Evolutionary conservation across 1,140 invertebrate species (phyloP).

Genomic region (Palaemon carinicauda): DNA sequence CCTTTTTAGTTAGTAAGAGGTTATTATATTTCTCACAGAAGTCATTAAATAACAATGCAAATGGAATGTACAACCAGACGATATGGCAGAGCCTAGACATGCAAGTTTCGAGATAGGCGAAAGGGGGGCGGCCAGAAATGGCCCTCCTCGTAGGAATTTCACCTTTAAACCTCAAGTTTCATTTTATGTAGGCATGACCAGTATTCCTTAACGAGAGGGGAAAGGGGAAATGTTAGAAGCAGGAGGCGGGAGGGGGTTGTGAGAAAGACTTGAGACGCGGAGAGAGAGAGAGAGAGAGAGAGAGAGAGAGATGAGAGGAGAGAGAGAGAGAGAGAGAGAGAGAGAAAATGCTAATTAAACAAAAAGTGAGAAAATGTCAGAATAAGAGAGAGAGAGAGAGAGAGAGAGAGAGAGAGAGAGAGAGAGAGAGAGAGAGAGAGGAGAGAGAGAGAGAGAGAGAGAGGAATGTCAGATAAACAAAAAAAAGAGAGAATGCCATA

Average conservation of each 20-base stretch:
- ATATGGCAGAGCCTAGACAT: not conserved
- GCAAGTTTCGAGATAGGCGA: no score
- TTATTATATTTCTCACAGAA: no score
- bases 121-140: no score
- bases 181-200: no score
- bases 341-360: no score
- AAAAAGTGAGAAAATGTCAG: not conserved
- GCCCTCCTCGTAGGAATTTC: no score
- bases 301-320: not conserved
- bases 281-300: not conserved
- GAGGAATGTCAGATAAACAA: not conserved
- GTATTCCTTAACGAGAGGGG: not conserved
- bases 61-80: not conserved
- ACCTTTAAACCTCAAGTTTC: no score
- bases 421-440: not conserved
- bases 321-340: not conserved
- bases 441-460: not conserved
- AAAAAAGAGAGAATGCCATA: no score
- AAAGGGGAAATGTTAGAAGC: not conserved
- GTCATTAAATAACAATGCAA: not conserved
- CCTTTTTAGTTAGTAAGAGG: no score
- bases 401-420: no score
- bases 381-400: not conserved
- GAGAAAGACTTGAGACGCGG: not conserved
- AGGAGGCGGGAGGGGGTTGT: not conserved